Evolutionary conservation across 1,140 invertebrate genomes (phyloP).

Genomic region (Leptestheria dahalacensis): DNA sequence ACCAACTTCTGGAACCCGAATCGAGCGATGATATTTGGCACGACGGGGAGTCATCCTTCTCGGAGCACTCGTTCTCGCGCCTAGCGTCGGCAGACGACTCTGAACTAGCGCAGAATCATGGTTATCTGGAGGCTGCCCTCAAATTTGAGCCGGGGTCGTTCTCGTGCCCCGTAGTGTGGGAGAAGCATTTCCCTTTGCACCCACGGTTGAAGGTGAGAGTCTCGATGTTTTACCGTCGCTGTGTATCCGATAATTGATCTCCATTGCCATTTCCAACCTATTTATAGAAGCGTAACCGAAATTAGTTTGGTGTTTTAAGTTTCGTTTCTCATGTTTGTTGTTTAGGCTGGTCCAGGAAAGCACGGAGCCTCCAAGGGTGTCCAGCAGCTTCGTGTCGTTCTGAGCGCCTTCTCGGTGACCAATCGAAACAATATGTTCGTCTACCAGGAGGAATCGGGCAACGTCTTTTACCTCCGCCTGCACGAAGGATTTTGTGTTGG

Average conservation of each 20-base stretch:
- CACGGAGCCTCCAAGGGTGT: conserved; percentile 25
- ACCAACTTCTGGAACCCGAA: conserved; percentile 50
- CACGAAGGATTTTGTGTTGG: conserved; percentile 4
- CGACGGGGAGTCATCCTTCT: conserved; percentile 19
- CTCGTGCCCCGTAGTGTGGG: conserved; percentile 55
- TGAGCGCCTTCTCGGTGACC: conserved; percentile 54
- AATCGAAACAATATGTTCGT: conserved; percentile 72
- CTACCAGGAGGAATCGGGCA: conserved; percentile 45
- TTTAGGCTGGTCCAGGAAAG: conserved; percentile 8
- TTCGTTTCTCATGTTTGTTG: too few relatives aligned
- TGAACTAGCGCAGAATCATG: conserved; percentile 12
- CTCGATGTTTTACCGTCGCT: too few relatives aligned
- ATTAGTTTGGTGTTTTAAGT: too few relatives aligned
- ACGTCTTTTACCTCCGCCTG: conserved; percentile 52
- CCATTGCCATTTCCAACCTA: too few relatives aligned
- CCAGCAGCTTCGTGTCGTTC: conserved; percentile 41
- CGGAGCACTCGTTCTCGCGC: conserved; percentile 14
- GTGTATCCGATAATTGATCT: too few relatives aligned
- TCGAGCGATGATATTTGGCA: conserved; percentile 40
- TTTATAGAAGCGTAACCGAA: too few relatives aligned
- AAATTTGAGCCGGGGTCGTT: conserved; percentile 49
- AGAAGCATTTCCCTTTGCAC: conserved; percentile 51
- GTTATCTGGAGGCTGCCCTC: conserved; percentile 33
- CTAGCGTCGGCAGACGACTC: conserved; percentile 8
- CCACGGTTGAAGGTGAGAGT: conserved; percentile 44